Evolutionary conservation across 2,888 invertebrate genomes (phyloP), one percentile per base, ranked within the genome.

Genomic region (Cepaea hortensis): DNA sequence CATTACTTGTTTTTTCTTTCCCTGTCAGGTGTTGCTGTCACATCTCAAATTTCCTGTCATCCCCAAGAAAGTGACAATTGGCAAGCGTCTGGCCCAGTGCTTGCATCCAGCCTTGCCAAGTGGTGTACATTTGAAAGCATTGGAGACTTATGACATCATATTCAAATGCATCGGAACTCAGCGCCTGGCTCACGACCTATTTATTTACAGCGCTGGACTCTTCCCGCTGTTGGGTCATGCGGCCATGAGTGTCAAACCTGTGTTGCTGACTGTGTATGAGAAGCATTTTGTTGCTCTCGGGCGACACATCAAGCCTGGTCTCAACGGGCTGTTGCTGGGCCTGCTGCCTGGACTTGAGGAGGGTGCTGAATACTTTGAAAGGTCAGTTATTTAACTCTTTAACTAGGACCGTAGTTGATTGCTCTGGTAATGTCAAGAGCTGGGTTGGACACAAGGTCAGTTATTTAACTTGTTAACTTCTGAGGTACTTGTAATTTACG

Each of bases 71-170:
- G 97, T 98, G 90, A 97, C 97, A 92, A 97, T 98, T 89, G 97
- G 97, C 82, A 98, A 98, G 95, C 96, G 98, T 88, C 95, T 98
- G 90, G 97, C 98, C 80, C 98, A 98, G 95, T 98, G 98, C 94
- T 97, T 98, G 96, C 98, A 98, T 95, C 98, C 98, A 68, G 97
- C 97, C 35, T 95, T 98, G 90, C 98, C 98, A 48, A 97, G 97
- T 85, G 98, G 98, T 68, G 98, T 98, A 55, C 98, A 98, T 95
- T 95, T 98, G 88, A 98, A 98, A 95, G 97, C 98, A 48, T 95
- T 98, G 90, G 98, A 98, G 95, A 97, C 97, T 0, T 98, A 98
- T 94, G 97, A 97, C 93, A 96, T 97, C 90, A 97, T 98, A 93
- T 98, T 98, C 95, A 97, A 97, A 93, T 97, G 97, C 92, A 97